Percentiles rank a stretch among this genome's conserved stretches.
Evolutionary conservation across 92 coral and sea anemone genomes (phyloP).

Genomic region (Parazoanthus darwini): DNA sequence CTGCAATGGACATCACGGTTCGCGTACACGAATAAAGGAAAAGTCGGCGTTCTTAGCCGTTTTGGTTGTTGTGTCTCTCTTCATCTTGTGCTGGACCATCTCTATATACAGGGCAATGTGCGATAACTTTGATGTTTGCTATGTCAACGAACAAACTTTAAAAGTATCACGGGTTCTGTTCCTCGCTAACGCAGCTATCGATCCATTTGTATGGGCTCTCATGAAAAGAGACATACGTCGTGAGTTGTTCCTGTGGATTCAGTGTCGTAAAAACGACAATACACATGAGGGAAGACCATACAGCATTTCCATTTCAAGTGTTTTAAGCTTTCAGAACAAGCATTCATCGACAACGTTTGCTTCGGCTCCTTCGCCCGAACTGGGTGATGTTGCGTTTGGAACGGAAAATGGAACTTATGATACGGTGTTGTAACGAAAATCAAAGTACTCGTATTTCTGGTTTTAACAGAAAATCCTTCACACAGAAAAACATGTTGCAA

Average conservation of each 20-base stretch:
- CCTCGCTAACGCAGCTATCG: not conserved
- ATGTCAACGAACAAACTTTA: not conserved
- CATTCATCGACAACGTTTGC: not conserved
- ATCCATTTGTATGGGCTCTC: slow-evolving; percentile 20
- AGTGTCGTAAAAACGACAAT: not conserved
- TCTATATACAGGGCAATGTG: not conserved
- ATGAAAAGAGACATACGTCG: slow-evolving; percentile 6
- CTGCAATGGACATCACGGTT: not conserved
- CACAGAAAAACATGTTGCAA: too few relatives aligned
- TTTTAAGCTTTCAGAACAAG: not conserved
- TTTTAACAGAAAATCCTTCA: too few relatives aligned
- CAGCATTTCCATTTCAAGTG: not conserved
- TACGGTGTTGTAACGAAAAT: not conserved
- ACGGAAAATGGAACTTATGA: not conserved
- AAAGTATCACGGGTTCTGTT: not conserved
- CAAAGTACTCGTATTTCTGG: not conserved
- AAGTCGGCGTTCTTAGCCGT: slow-evolving; percentile 19
- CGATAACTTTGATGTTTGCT: not conserved
- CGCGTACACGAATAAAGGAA: not conserved
- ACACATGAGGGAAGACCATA: not conserved
- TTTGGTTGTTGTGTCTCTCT: not conserved
- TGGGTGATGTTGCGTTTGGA: not conserved
- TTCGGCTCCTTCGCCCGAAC: not conserved
- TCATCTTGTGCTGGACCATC: slow-evolving; percentile 20
- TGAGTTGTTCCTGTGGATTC: not conserved